Conservation (phyloP, 2,888 invertebrate species). For the Xestia sexstrigata region DNA sequence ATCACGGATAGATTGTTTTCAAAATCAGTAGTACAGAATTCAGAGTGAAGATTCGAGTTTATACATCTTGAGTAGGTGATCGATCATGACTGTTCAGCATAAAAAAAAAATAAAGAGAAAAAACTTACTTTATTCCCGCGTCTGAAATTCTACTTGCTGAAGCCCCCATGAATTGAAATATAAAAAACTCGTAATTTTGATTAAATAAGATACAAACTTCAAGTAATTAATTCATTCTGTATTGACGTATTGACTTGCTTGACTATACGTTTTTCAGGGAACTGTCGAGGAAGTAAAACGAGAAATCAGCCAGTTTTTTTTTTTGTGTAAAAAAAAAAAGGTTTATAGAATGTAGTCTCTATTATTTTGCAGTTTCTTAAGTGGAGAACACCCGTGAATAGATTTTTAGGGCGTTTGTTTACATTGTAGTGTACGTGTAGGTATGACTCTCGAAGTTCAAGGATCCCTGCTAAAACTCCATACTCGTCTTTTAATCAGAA, state of each 20-base stretch:
- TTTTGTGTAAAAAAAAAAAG: not conserved
- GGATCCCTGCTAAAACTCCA: not conserved
- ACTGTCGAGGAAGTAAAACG: slow-evolving; percentile 11
- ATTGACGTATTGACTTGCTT: slow-evolving; percentile 5
- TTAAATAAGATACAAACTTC: not conserved
- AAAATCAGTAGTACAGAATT: not conserved
- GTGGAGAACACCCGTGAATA: not conserved
- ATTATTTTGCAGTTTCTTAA: not conserved
- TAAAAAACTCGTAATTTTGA: slow-evolving; percentile 43
- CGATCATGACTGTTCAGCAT: not conserved
- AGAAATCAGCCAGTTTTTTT: slow-evolving; percentile 14
- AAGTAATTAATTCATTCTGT: slow-evolving; percentile 30
- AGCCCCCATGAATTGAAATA: slow-evolving; percentile 43
- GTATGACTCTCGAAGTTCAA: no score
- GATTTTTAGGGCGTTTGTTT: not conserved
- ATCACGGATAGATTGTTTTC: not conserved
- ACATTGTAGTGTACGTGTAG: no score
- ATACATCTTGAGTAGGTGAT: not conserved
- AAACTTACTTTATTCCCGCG: slow-evolving; percentile 53
- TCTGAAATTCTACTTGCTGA: slow-evolving; percentile 49
- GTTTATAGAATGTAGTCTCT: slow-evolving; percentile 32
- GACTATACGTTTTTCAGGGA: slow-evolving; percentile 14
- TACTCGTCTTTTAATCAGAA: not conserved
- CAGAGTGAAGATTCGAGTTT: not conserved
- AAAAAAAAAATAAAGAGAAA: not conserved